These are phyloP conservation scores for Limnodromus scolopaceus DNA, from an alignment of 2,797 vertebrate genomes.

Conservation along the genomic window DNA sequence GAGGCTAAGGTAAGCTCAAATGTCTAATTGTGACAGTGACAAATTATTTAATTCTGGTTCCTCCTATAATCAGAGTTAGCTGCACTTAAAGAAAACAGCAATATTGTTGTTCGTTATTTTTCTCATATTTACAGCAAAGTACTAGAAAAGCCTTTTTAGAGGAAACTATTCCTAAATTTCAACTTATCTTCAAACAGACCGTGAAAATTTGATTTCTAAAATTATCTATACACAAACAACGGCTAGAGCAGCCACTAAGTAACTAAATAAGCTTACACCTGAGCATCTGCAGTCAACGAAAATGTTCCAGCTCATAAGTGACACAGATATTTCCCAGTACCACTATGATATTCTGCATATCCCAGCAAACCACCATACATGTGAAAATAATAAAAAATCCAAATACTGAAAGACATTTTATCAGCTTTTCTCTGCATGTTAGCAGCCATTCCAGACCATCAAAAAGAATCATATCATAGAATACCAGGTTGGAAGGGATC, in stretches of 20 bases:
- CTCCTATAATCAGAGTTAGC: neutral
- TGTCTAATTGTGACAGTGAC: neutral
- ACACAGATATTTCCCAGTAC: neutral
- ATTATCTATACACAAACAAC: neutral
- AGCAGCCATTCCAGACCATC: neutral
- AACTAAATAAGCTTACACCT: neutral
- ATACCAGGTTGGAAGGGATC: neutral
- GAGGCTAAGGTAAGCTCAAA: neutral
- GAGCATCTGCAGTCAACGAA: neutral
- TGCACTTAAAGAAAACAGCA: neutral
- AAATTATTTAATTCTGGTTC: neutral
- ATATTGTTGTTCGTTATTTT: neutral
- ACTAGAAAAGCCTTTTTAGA: neutral
- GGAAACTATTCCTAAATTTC: neutral
- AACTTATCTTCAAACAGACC: neutral
- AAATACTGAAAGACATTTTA: neutral
- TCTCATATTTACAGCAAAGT: neutral
- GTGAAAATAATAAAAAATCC: neutral
- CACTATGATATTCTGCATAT: neutral
- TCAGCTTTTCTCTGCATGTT: neutral
- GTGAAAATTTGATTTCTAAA: neutral
- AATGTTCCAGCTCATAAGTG: neutral
- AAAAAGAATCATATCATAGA: neutral
- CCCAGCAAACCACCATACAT: neutral
- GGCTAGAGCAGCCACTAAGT: neutral